Evolutionary conservation across 1,140 invertebrate species (phyloP).

Genomic region (Platyura marginata): DNA sequence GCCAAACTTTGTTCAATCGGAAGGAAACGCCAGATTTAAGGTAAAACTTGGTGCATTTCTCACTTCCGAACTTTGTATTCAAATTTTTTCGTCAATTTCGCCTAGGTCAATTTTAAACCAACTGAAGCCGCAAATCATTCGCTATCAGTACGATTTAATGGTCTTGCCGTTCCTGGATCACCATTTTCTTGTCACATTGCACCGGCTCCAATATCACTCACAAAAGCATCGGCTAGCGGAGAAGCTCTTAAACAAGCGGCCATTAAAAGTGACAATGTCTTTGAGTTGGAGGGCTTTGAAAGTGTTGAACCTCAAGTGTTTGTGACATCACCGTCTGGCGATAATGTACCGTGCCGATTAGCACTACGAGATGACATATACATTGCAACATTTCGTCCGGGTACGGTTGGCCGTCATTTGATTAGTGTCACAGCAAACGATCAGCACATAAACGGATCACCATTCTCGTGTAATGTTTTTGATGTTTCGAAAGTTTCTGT

Average conservation of each 20-base stretch:
- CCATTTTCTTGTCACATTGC: slow-evolving; percentile 70
- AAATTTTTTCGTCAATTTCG: too few relatives aligned
- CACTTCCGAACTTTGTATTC: too few relatives aligned
- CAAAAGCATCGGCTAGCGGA: slow-evolving; percentile 31
- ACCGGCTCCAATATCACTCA: slow-evolving; percentile 24
- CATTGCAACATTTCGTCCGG: slow-evolving; percentile 58
- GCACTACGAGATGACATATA: slow-evolving; percentile 42
- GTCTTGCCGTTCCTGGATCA: slow-evolving; percentile 82
- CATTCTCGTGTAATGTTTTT: slow-evolving; percentile 83
- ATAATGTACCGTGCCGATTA: slow-evolving; percentile 44
- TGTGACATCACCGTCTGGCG: slow-evolving; percentile 59
- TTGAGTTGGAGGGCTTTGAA: slow-evolving; percentile 23
- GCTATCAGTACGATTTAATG: slow-evolving; percentile 88
- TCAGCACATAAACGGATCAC: slow-evolving; percentile 72
- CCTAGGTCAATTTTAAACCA: slow-evolving; percentile 97
- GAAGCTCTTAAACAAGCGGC: slow-evolving; percentile 36
- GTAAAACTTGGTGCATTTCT: too few relatives aligned
- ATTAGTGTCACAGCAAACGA: slow-evolving; percentile 63
- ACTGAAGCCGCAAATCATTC: slow-evolving; percentile 76
- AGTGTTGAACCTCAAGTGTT: slow-evolving; percentile 44
- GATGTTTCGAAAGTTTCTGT: slow-evolving; percentile 74
- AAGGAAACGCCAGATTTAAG: slow-evolving; percentile 88
- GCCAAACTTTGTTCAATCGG: slow-evolving; percentile 94
- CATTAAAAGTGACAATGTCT: slow-evolving; percentile 26
- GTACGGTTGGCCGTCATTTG: slow-evolving; percentile 71